Percentiles rank a stretch among this genome's conserved stretches.
Evolutionary conservation across 2,888 invertebrate species (phyloP).

Genomic region (Vesta saturnalis): DNA sequence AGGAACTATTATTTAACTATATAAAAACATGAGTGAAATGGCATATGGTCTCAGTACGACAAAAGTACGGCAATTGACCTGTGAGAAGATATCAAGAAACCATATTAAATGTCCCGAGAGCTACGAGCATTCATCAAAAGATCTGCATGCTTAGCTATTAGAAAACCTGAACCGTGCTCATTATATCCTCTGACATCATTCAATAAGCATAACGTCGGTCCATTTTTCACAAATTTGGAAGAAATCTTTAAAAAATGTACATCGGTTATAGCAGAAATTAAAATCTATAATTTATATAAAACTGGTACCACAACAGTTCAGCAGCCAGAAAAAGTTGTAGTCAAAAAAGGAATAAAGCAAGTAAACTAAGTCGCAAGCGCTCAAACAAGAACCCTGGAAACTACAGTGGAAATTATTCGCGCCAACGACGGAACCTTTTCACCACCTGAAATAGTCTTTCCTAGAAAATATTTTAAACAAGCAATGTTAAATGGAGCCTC

Average conservation of each 20-base stretch:
- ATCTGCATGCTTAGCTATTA: slow-evolving; percentile 17
- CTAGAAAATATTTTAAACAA: no score
- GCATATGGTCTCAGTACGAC: not conserved
- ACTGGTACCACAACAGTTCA: slow-evolving; percentile 39
- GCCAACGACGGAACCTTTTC: slow-evolving; percentile 46
- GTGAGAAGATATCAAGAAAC: not conserved
- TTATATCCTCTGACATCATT: slow-evolving; percentile 33
- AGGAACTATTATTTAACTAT: no score
- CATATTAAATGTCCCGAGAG: not conserved
- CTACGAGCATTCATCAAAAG: not conserved
- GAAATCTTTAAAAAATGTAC: slow-evolving; percentile 31
- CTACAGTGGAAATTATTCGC: slow-evolving; percentile 50
- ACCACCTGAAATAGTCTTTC: slow-evolving; percentile 11
- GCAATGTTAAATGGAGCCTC: no score
- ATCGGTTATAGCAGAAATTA: slow-evolving; percentile 27
- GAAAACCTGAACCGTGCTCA: slow-evolving; percentile 33
- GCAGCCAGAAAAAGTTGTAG: slow-evolving; percentile 38
- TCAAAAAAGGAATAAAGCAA: slow-evolving; percentile 45
- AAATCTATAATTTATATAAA: slow-evolving; percentile 39
- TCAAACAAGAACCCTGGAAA: slow-evolving; percentile 53
- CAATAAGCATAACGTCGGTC: slow-evolving; percentile 35
- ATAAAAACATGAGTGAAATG: not conserved
- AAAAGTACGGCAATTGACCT: not conserved
- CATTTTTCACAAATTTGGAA: slow-evolving; percentile 33
- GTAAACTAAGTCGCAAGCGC: slow-evolving; percentile 46